Conservation (phyloP, 2,113 vertebrate genomes). For the Syrrhaptes paradoxus region DNA sequence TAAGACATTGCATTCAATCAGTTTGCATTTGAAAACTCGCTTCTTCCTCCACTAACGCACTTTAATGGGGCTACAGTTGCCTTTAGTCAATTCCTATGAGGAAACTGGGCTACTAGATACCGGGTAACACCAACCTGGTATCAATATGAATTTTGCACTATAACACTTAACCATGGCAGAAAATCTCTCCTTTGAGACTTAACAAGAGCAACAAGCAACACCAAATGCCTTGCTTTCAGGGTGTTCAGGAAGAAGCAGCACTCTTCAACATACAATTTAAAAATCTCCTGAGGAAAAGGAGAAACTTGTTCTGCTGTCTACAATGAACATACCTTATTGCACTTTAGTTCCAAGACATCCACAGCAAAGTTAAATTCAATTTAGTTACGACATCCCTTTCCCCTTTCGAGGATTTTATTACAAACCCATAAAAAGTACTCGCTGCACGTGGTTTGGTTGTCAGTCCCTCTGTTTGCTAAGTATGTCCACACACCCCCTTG, state of each 20-base stretch:
- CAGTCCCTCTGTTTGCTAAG: neutral
- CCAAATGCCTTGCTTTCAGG: neutral
- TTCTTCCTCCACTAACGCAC: neutral
- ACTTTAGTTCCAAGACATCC: neutral
- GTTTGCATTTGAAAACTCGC: neutral
- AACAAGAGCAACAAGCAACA: neutral
- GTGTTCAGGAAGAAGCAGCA: neutral
- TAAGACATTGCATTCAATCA: neutral
- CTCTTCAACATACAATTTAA: neutral
- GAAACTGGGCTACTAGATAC: neutral
- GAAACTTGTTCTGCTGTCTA: neutral
- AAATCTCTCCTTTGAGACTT: conserved; percentile 26
- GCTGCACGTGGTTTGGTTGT: neutral
- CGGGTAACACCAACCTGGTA: neutral
- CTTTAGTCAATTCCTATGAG: neutral
- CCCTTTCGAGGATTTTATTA: neutral
- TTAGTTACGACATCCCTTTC: neutral
- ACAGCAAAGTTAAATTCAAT: neutral
- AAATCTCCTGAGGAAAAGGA: conserved; percentile 14
- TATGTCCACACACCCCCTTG: neutral
- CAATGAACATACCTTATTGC: neutral
- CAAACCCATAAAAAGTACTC: neutral
- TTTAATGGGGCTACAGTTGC: neutral
- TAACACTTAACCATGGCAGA: accelerated
- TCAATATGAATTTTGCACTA: neutral